A percentile compares a stretch with the other conserved stretches of the same genome.
These are phyloP conservation scores for Chrysina gloriosa DNA, from an alignment of 2,888 invertebrate species.

Conservation along the genomic window DNA sequence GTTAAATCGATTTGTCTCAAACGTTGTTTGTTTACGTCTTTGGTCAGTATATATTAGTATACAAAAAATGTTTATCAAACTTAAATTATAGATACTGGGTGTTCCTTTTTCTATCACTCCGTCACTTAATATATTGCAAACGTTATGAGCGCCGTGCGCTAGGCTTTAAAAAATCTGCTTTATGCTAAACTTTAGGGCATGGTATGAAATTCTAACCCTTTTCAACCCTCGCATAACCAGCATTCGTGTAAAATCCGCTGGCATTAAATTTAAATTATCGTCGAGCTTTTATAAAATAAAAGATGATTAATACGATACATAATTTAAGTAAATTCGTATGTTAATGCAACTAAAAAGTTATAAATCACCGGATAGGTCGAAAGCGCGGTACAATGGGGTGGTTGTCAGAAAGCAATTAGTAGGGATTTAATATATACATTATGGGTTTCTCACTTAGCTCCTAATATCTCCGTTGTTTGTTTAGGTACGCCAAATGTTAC, in stretches of 20 bases:
- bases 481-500: conserved; percentile 84
- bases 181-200: too few species aligned
- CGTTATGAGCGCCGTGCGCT: too few species aligned
- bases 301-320: conserved; percentile 8
- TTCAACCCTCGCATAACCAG: neutral
- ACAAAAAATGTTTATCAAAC: too few species aligned
- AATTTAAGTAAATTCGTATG: conserved; percentile 16
- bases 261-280: conserved; percentile 18
- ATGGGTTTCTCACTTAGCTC: conserved; percentile 71
- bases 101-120: too few species aligned
- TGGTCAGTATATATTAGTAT: too few species aligned
- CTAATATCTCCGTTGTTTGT: conserved; percentile 87
- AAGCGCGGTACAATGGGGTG: conserved; percentile 27
- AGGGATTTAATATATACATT: conserved; percentile 32
- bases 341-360: neutral
- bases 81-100: too few species aligned
- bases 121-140: too few species aligned
- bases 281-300: conserved; percentile 7
- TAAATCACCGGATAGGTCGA: conserved; percentile 23
- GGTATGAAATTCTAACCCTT: conserved; percentile 11
- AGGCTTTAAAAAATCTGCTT: too few species aligned
- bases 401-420: conserved; percentile 27
- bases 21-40: too few species aligned
- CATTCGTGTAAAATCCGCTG: neutral
- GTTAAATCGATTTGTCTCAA: too few species aligned